Conservation (phyloP, 1,140 invertebrate genomes). For the Formica selysi region DNA sequence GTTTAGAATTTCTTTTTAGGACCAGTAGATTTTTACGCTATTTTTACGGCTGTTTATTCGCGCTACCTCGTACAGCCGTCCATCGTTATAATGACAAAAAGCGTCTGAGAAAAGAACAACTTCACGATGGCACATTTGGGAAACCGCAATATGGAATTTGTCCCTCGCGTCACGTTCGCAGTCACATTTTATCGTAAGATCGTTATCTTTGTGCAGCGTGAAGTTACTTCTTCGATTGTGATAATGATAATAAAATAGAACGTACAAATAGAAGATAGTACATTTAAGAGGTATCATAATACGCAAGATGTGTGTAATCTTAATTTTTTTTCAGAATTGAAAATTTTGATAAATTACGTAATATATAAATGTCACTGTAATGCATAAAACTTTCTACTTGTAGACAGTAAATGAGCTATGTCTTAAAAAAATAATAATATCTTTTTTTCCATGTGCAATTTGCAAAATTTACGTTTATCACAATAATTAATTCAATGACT, state of each 20-base stretch:
- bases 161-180: conserved; percentile 43
- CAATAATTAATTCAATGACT: not conserved
- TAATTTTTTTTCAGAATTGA: not conserved
- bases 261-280: not conserved
- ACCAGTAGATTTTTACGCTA: conserved; percentile 54
- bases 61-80: conserved; percentile 27
- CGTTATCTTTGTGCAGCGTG: conserved; percentile 21
- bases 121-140: conserved; percentile 43
- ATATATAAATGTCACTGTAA: not conserved
- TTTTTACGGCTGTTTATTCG: conserved; percentile 57
- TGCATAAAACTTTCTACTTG: not conserved
- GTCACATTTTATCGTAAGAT: conserved; percentile 17
- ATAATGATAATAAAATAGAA: not conserved
- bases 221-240: conserved; percentile 27
- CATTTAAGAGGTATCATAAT: not conserved
- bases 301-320: not conserved
- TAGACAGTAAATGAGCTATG: not conserved
- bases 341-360: not conserved
- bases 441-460: not conserved
- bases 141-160: conserved; percentile 45
- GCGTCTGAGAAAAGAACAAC: conserved; percentile 35
- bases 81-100: conserved; percentile 60
- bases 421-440: not conserved
- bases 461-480: conserved; percentile 12
- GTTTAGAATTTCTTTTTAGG: conserved; percentile 67